Base-by-base conservation (phyloP, 2,113 vertebrate species). In the Ceyx cyanopectus region DNA sequence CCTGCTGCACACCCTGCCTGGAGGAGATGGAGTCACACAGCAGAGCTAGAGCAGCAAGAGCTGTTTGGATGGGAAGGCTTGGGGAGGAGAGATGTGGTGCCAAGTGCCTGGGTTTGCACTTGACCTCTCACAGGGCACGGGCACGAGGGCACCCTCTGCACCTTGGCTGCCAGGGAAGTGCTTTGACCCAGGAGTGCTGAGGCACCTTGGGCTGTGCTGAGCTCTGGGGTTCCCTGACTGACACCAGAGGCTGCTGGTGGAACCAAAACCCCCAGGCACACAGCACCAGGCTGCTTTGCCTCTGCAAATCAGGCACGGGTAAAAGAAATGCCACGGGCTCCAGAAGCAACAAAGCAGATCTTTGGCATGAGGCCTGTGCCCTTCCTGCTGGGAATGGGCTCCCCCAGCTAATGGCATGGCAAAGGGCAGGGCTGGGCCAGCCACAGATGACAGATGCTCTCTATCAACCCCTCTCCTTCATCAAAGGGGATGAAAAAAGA, bases 1-100 rank as follows among this genome's bases (percentile, higher is more conserved):
- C 27, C 22, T 6, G 5, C 77, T 22, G 57, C 21, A 3, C 3
- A 0, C 3, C 0, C 1, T 12, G 43, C 26, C 41, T 29, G 60
- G 2, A 27, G 68, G 65, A 54, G 24, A 21, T 40, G 2, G 1
- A n/a, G 37, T 32, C 32, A 2, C 2, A 2, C 1, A 34, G 46
- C 45, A 27, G 76, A 66, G 30, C 7, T 4, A 2, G 29, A 3
- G 15, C 3, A 70, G 66, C 61, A 58, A 0, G 37, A 41, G 43
- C 5, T 19, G 4, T 5, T 29, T 58, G 73, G 22, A 22, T 41
- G 14, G 23, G 30, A 26, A 14, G 22, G 18, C 61, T 21, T n/a
- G 50, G 34, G 53, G 22, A 17, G 40, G 19, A 34, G 32, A 12
- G 21, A 1, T 1, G 5, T 40, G 60, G 10, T 67, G 62, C 46